A percentile compares a stretch with the other conserved stretches of the same genome.
Evolutionary conservation across 2,113 vertebrate genomes (phyloP).

Genomic region (Melanerpes formicivorus): DNA sequence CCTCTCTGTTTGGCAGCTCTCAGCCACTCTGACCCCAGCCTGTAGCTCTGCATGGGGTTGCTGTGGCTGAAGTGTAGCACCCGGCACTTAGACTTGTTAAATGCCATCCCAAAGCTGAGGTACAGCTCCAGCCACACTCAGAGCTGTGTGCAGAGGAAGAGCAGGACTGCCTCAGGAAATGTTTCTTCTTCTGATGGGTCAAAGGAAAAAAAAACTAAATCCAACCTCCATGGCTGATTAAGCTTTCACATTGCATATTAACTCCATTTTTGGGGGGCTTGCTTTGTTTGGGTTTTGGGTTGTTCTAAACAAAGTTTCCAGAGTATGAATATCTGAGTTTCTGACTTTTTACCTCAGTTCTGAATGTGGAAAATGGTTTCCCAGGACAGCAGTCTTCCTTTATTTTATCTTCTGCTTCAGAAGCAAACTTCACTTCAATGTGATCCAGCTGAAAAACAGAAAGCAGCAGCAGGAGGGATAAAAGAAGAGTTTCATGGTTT

Average conservation of each 20-base stretch:
- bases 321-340: not conserved
- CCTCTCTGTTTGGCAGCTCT: no score
- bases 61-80: no score
- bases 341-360: constrained; percentile 86
- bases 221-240: not conserved
- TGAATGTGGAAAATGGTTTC: constrained; percentile 90
- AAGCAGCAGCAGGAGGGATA: not conserved
- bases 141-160: not conserved
- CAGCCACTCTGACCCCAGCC: no score
- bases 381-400: constrained; percentile 97
- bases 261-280: not conserved
- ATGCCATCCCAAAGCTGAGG: not conserved
- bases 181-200: not conserved
- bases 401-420: constrained; percentile 95
- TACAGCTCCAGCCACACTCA: not conserved
- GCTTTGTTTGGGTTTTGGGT: no score
- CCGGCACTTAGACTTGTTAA: no score
- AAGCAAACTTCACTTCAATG: constrained; percentile 91
- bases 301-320: not conserved
- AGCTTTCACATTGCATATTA: not conserved
- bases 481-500: not conserved
- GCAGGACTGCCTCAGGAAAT: not conserved
- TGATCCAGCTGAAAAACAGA: constrained; percentile 83
- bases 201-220: not conserved
- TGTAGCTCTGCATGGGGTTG: no score